Conservation (phyloP, 2,113 vertebrate genomes). For the Equus quagga region DNA sequence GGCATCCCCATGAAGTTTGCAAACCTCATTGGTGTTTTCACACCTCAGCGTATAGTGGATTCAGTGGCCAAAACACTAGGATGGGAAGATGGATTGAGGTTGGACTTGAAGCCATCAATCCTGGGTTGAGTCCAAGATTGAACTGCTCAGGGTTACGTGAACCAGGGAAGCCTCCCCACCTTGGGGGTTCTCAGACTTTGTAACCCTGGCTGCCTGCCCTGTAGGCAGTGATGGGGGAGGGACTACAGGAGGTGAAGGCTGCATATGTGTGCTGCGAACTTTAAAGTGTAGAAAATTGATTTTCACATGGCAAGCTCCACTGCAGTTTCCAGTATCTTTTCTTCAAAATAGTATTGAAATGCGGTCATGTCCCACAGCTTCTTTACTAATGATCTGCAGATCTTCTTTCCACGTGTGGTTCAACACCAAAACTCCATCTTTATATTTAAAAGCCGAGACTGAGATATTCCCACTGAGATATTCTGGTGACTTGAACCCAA, state of each 20-base stretch:
- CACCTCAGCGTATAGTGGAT: fast-evolving
- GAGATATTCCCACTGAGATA: neutral
- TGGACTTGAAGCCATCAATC: neutral
- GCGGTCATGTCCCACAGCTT: fast-evolving
- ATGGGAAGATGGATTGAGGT: neutral
- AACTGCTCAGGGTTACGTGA: neutral
- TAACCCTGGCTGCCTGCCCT: no score
- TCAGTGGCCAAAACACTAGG: neutral
- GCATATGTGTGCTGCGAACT: neutral
- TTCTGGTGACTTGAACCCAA: neutral
- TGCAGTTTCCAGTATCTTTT: no score
- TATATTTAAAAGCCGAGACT: neutral
- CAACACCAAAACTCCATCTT: neutral
- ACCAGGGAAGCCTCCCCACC: no score
- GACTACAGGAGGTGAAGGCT: neutral
- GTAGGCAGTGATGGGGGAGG: neutral
- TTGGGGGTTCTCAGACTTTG: neutral
- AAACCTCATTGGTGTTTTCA: neutral
- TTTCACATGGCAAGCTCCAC: neutral
- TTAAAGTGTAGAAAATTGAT: neutral
- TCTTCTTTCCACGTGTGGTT: neutral
- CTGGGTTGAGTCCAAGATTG: neutral
- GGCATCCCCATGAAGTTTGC: neutral
- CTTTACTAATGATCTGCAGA: neutral
- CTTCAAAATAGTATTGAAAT: neutral